Evolutionary conservation across 1,140 invertebrate genomes (phyloP).

Genomic region (Antheraea pernyi): DNA sequence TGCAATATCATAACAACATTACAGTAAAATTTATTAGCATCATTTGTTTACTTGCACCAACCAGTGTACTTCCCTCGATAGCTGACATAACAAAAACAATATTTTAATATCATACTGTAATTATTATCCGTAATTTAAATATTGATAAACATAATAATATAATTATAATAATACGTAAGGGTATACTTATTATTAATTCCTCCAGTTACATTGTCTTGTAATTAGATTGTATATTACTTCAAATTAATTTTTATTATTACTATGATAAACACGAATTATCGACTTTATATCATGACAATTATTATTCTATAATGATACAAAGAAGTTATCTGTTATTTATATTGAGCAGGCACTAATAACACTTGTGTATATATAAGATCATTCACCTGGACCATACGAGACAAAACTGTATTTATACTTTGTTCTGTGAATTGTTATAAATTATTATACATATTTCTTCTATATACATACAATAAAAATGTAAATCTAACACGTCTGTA

Average conservation of each 20-base stretch:
- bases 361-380: background rate
- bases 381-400: background rate
- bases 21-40: background rate
- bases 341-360: background rate
- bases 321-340: background rate
- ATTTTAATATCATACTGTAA: background rate
- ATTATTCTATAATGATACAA: background rate
- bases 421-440: too few relatives aligned
- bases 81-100: background rate
- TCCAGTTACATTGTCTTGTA: background rate
- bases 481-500: too few relatives aligned
- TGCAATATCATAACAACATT: background rate
- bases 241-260: background rate
- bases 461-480: too few relatives aligned
- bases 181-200: too few relatives aligned
- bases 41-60: background rate
- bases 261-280: background rate
- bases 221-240: background rate
- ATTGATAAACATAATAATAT: too few relatives aligned
- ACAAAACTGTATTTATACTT: too few relatives aligned
- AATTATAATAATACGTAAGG: too few relatives aligned
- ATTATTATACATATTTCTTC: too few relatives aligned
- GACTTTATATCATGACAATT: background rate
- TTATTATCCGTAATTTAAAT: background rate
- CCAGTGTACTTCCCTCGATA: background rate